Evolutionary conservation across 2,888 invertebrate species (phyloP).

Genomic region (Drosophila macrothrix): DNA sequence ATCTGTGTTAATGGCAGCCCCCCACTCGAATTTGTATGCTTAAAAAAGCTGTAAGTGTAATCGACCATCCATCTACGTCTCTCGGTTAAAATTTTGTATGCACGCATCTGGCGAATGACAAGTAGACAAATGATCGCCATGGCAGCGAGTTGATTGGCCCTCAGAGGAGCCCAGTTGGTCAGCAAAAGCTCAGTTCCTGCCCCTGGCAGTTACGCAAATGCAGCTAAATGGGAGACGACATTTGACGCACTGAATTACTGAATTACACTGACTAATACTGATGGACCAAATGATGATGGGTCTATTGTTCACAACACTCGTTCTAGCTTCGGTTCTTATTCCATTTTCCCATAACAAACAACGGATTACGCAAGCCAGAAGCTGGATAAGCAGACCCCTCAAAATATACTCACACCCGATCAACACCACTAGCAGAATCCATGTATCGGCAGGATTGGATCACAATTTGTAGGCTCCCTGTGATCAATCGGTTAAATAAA

Average conservation of each 20-base stretch:
- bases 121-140: conserved; percentile 46
- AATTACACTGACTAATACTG: not conserved
- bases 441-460: not conserved
- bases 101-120: conserved; percentile 45
- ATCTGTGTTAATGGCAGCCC: conserved; percentile 45
- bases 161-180: not conserved
- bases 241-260: not conserved
- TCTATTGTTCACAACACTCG: not conserved
- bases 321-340: not conserved
- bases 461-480: not conserved
- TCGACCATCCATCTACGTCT: not conserved
- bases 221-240: not conserved
- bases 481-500: not conserved
- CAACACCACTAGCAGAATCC: not conserved
- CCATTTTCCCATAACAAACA: not conserved
- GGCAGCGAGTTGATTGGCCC: conserved; percentile 16
- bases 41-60: not conserved
- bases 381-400: not conserved
- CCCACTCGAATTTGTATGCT: not conserved
- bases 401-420: not conserved
- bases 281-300: not conserved
- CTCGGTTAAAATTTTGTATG: conserved; percentile 5
- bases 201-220: not conserved
- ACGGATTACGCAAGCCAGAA: too few relatives aligned
- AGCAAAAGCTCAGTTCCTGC: not conserved